Percentiles rank a stretch among this genome's conserved stretches.
These are phyloP conservation scores for Podilymbus podiceps DNA, from an alignment of 2,113 vertebrate species.

Conservation along the genomic window DNA sequence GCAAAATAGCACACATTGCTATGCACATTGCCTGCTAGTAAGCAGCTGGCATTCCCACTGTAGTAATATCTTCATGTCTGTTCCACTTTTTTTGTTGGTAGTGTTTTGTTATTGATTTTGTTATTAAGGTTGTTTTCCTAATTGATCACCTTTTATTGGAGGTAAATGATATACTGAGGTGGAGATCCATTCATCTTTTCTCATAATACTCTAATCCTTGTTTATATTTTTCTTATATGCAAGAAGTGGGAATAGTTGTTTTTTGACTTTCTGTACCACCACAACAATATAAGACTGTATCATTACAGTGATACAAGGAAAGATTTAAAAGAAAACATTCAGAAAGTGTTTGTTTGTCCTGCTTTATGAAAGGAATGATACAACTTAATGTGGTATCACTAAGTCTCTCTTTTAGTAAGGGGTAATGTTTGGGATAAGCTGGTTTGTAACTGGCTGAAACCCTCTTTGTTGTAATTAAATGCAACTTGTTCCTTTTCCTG, in stretches of 20 bases:
- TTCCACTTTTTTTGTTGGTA: not conserved
- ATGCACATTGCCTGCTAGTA: not conserved
- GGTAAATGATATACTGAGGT: not conserved
- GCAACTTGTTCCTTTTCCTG: slow-evolving; percentile 37
- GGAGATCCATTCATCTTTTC: not conserved
- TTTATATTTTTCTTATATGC: not conserved
- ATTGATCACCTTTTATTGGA: not conserved
- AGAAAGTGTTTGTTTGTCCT: not conserved
- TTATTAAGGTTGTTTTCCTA: not conserved
- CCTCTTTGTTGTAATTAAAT: slow-evolving; percentile 50
- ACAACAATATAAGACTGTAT: not conserved
- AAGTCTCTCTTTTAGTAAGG: not conserved
- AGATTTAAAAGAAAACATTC: not conserved
- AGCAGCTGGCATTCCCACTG: not conserved
- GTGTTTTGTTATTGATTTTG: not conserved
- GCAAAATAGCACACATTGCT: not conserved
- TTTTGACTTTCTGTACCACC: not conserved
- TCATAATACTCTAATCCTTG: not conserved
- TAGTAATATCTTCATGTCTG: not conserved
- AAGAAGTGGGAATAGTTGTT: slow-evolving; percentile 1
- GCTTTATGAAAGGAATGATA: not conserved
- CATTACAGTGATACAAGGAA: not conserved
- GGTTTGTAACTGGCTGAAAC: slow-evolving; percentile 32
- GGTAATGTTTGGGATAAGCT: not conserved
- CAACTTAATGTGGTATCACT: not conserved